A percentile compares a stretch with the other conserved stretches of the same genome.
These are phyloP conservation scores for Candidula unifasciata DNA, from an alignment of 2,888 invertebrate genomes.

Conservation along the genomic window DNA sequence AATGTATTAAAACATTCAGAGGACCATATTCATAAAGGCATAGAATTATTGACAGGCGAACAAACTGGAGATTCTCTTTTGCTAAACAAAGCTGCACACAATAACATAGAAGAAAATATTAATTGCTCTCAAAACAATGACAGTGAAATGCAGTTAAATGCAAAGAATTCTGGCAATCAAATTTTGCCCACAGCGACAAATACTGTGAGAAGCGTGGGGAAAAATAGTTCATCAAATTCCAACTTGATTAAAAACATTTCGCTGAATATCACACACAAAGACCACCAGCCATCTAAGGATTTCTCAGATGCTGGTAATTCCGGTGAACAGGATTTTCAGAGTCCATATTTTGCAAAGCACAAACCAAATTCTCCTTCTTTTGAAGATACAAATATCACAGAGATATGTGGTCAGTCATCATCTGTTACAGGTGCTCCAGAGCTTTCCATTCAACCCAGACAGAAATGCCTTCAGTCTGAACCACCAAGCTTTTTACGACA, in stretches of 20 bases:
- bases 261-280: not conserved
- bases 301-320: not conserved
- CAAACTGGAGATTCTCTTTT: not conserved
- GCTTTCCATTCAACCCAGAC: not conserved
- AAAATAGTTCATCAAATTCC: not conserved
- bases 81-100: not conserved
- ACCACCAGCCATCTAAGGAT: not conserved
- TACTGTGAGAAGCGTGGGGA: not conserved
- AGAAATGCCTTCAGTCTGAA: no score
- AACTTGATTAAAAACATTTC: not conserved
- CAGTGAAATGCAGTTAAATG: not conserved
- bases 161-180: not conserved
- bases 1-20: not conserved
- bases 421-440: not conserved
- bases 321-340: not conserved
- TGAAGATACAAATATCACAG: not conserved
- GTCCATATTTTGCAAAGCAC: not conserved
- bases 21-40: not conserved
- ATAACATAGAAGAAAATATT: not conserved
- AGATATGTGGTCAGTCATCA: not conserved
- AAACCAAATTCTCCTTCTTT: not conserved
- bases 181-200: not conserved
- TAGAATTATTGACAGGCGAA: not conserved
- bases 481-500: not conserved
- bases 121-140: not conserved